phyloP scores from a whole-genome alignment of 1,140 invertebrate genomes.

The Rhyzopertha dominica region DNA sequence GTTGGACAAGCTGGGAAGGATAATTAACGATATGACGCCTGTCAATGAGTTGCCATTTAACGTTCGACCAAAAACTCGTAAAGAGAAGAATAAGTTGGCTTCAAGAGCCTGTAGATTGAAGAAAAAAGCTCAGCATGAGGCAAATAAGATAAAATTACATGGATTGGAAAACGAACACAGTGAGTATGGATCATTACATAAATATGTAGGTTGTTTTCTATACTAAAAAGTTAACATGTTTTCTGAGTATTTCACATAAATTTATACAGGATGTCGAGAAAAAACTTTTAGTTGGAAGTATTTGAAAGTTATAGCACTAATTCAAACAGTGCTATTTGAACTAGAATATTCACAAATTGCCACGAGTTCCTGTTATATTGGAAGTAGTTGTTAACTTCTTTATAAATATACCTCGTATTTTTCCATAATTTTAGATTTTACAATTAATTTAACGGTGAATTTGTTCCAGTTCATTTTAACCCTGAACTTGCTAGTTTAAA shows the following conservation, averaged over 20 bases:
- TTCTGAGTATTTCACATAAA: not conserved
- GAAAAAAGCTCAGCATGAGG: slow-evolving; percentile 93
- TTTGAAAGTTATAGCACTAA: too few species aligned
- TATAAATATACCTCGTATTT: too few species aligned
- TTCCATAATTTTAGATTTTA: too few species aligned
- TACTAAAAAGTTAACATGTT: too few species aligned
- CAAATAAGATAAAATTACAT: slow-evolving; percentile 90
- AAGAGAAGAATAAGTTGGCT: slow-evolving; percentile 97
- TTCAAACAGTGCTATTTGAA: too few species aligned
- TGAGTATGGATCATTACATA: slow-evolving; percentile 50
- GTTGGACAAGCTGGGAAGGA: slow-evolving; percentile 81
- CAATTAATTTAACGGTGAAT: too few species aligned
- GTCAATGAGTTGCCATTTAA: slow-evolving; percentile 89
- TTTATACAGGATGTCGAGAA: not conserved
- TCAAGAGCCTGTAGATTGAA: slow-evolving; percentile 92
- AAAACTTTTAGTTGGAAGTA: not conserved
- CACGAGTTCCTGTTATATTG: too few species aligned
- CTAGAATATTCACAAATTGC: too few species aligned
- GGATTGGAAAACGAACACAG: slow-evolving; percentile 92
- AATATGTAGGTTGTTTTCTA: not conserved
- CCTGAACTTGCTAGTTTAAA: too few species aligned
- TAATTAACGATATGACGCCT: slow-evolving; percentile 94
- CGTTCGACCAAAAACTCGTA: slow-evolving; percentile 83
- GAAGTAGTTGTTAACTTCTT: too few species aligned
- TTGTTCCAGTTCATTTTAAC: too few species aligned